These are phyloP conservation scores for Tiliqua scincoides DNA, from an alignment of 2,113 vertebrate genomes.

Conservation along the genomic window DNA sequence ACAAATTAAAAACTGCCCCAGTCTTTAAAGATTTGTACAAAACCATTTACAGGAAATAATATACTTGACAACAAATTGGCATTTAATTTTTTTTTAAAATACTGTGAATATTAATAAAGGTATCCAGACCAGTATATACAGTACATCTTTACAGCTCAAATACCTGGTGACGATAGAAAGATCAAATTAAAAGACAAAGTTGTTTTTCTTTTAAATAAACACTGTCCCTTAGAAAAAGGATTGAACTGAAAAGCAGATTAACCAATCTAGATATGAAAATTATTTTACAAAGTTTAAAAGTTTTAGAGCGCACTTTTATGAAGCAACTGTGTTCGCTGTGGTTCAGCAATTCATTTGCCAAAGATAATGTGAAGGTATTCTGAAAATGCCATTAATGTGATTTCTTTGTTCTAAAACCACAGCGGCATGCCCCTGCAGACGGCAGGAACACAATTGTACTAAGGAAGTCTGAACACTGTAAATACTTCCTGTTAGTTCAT, in stretches of 20 bases:
- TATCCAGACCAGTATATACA: slow-evolving; percentile 81
- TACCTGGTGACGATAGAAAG: slow-evolving; percentile 61
- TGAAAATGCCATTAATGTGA: slow-evolving; percentile 62
- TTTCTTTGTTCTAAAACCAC: slow-evolving; percentile 50
- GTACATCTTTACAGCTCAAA: slow-evolving; percentile 74
- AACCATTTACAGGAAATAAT: slow-evolving; percentile 85
- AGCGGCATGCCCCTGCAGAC: slow-evolving; percentile 56
- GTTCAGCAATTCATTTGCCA: slow-evolving; percentile 66
- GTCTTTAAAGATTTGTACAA: slow-evolving; percentile 82
- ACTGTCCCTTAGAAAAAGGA: slow-evolving; percentile 63
- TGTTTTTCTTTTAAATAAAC: slow-evolving; percentile 50
- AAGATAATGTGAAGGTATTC: slow-evolving; percentile 68
- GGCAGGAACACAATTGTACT: slow-evolving; percentile 39
- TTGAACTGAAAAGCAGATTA: slow-evolving; percentile 71
- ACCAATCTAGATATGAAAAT: slow-evolving; percentile 65
- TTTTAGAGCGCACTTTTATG: slow-evolving; percentile 68
- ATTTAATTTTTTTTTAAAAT: slow-evolving; percentile 80
- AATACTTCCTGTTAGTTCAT: slow-evolving; percentile 48
- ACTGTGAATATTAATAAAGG: slow-evolving; percentile 86
- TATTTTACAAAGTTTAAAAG: slow-evolving; percentile 74
- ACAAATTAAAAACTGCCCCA: slow-evolving; percentile 82
- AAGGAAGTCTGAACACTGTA: slow-evolving; percentile 58
- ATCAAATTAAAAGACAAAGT: slow-evolving; percentile 72
- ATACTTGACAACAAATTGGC: slow-evolving; percentile 81
- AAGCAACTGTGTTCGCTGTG: slow-evolving; percentile 72